These are phyloP conservation scores for Meloidogyne hapla DNA, from an alignment of 1,140 invertebrate genomes.

Conservation along the genomic window DNA sequence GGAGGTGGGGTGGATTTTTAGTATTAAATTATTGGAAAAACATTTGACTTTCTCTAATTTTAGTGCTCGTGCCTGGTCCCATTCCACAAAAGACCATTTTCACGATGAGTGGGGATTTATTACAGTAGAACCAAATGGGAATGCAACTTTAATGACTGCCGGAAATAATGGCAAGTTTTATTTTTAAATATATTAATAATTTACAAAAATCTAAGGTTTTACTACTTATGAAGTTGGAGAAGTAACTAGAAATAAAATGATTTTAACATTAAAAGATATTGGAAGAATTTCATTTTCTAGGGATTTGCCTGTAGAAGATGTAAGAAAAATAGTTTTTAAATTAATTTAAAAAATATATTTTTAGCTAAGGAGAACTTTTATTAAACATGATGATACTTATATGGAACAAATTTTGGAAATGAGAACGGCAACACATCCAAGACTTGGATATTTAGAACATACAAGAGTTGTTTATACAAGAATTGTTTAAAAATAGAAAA, in stretches of 20 bases:
- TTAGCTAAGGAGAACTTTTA: constrained; percentile 63
- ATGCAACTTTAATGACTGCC: constrained; percentile 63
- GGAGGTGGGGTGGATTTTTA: constrained; percentile 48
- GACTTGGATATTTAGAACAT: constrained; percentile 61
- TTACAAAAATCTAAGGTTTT: constrained; percentile 48
- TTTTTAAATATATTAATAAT: constrained; percentile 13
- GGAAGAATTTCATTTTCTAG: constrained; percentile 63
- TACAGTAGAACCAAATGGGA: constrained; percentile 60
- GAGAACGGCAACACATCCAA: constrained; percentile 64
- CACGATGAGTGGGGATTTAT: constrained; percentile 64
- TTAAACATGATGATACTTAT: constrained; percentile 62
- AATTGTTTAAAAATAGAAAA: constrained; percentile 6
- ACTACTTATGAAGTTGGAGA: constrained; percentile 63
- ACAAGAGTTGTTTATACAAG: constrained; percentile 62
- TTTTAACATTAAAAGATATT: constrained; percentile 62
- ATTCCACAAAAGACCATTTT: constrained; percentile 64
- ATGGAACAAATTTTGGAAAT: constrained; percentile 64
- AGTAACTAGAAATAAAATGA: constrained; percentile 55
- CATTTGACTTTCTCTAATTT: too few species aligned
- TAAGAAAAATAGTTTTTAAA: constrained; percentile 33
- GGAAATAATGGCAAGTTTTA: constrained; percentile 59
- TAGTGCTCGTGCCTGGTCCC: constrained; percentile 62
- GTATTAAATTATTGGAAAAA: constrained; percentile 7
- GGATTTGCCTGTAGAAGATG: constrained; percentile 63
- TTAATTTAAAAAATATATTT: constrained; percentile 13